Percentiles rank a stretch among this genome's conserved stretches.
Conservation (phyloP, 2,797 vertebrate species). For the Neosalanx taihuensis region DNA sequence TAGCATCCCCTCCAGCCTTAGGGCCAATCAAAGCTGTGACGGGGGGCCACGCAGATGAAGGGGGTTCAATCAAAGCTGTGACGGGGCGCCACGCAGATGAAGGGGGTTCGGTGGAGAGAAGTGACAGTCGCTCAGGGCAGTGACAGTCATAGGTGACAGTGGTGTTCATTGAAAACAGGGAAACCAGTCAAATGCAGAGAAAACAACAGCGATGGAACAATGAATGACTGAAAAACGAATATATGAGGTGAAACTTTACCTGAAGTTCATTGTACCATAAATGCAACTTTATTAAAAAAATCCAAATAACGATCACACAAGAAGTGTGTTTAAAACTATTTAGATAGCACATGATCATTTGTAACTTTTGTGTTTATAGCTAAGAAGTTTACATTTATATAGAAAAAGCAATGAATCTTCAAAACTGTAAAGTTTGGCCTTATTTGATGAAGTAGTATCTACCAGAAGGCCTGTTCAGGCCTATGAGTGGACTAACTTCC, state of each 20-base stretch:
- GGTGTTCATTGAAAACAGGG: conserved; percentile 48
- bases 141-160: conserved; percentile 35
- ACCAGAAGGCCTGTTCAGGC: conserved; percentile 7
- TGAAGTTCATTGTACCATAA: conserved; percentile 32
- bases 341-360: too few relatives aligned
- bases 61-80: conserved; percentile 44
- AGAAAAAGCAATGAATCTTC: not conserved
- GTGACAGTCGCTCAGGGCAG: conserved; percentile 47
- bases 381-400: not conserved
- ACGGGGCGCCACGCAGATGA: conserved; percentile 43
- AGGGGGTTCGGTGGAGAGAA: conserved; percentile 56
- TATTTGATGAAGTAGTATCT: conserved; percentile 12
- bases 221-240: conserved; percentile 1
- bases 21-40: conserved; percentile 50
- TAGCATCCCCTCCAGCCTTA: conserved; percentile 61
- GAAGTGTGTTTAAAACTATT: too few relatives aligned
- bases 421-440: conserved; percentile 49
- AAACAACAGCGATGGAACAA: not conserved
- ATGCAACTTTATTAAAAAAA: not conserved
- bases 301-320: too few relatives aligned
- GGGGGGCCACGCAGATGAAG: conserved; percentile 46
- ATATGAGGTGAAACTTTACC: conserved; percentile 52
- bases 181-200: conserved; percentile 43
- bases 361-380: too few relatives aligned
- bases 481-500: not conserved